These are phyloP conservation scores for Salmo trutta DNA, from an alignment of 2,797 vertebrate species.

Conservation along the genomic window DNA sequence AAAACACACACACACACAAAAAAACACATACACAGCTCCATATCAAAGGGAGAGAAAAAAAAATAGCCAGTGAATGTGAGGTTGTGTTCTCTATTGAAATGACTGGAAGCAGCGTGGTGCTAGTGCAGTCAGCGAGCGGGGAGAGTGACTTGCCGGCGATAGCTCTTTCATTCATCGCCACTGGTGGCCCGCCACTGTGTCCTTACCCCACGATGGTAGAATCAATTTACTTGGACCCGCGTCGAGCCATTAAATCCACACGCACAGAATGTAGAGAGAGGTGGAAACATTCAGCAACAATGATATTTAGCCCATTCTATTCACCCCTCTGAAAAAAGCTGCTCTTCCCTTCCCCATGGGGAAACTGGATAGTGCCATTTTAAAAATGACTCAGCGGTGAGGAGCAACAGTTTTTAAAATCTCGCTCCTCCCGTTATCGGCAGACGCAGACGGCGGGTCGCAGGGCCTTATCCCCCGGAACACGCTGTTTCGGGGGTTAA, in stretches of 20 bases:
- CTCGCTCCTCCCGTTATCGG: slow-evolving; percentile 18
- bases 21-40: background rate
- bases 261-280: background rate
- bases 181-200: slow-evolving; percentile 20
- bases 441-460: slow-evolving; percentile 15
- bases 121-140: background rate
- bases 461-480: background rate
- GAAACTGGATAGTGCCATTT: slow-evolving; percentile 21
- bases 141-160: slow-evolving; percentile 5
- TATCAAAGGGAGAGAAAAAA: background rate
- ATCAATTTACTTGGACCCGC: slow-evolving; percentile 46
- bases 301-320: slow-evolving; percentile 2
- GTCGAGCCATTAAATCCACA: slow-evolving; percentile 39
- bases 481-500: slow-evolving; percentile 25
- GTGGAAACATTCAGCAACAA: background rate
- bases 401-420: slow-evolving; percentile 13
- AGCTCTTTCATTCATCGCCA: slow-evolving; percentile 44
- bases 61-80: slow-evolving; percentile 7
- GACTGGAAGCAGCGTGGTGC: slow-evolving; percentile 19
- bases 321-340: background rate
- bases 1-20: background rate
- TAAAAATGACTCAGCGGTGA: slow-evolving; percentile 29
- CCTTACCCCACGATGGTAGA: slow-evolving; percentile 39
- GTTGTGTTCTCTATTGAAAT: slow-evolving; percentile 34
- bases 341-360: background rate